phyloP scores from a whole-genome alignment of 2,113 vertebrate genomes.

The Myiagra hebetior region DNA sequence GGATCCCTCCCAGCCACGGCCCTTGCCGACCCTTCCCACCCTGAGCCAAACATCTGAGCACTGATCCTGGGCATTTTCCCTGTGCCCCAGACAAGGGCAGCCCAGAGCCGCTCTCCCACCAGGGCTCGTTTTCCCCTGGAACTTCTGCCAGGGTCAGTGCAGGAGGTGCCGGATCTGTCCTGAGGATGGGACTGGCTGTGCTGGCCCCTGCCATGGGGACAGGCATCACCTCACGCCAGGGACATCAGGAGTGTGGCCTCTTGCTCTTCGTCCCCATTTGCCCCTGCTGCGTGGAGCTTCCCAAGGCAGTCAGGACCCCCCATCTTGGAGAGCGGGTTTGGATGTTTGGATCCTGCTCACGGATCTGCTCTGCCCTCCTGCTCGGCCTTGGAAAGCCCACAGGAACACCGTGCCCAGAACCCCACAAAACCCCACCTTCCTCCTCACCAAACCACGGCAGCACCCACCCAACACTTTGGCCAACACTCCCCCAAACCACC shows the following conservation, averaged over 20 bases:
- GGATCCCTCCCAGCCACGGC: fast-evolving
- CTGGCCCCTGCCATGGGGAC: background rate
- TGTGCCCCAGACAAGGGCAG: background rate
- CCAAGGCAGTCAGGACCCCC: background rate
- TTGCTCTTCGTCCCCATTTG: fast-evolving
- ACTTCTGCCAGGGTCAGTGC: background rate
- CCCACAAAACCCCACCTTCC: background rate
- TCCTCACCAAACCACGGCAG: background rate
- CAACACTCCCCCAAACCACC: fast-evolving
- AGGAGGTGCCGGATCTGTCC: background rate
- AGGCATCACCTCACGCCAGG: background rate
- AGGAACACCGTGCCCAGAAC: fast-evolving
- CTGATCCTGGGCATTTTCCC: fast-evolving
- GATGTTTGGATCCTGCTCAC: background rate
- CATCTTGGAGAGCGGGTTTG: background rate
- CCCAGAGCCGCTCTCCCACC: background rate
- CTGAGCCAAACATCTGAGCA: background rate
- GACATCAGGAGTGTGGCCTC: background rate
- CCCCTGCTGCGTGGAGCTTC: background rate
- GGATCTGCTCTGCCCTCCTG: fast-evolving
- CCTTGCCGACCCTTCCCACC: background rate
- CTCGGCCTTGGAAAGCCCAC: fast-evolving
- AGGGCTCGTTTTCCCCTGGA: background rate
- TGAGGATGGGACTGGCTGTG: background rate
- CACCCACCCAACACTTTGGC: fast-evolving